Percentiles rank a stretch among this genome's conserved stretches.
These are phyloP conservation scores for Ceyx cyanopectus DNA, from an alignment of 2,113 vertebrate species.

Conservation along the genomic window DNA sequence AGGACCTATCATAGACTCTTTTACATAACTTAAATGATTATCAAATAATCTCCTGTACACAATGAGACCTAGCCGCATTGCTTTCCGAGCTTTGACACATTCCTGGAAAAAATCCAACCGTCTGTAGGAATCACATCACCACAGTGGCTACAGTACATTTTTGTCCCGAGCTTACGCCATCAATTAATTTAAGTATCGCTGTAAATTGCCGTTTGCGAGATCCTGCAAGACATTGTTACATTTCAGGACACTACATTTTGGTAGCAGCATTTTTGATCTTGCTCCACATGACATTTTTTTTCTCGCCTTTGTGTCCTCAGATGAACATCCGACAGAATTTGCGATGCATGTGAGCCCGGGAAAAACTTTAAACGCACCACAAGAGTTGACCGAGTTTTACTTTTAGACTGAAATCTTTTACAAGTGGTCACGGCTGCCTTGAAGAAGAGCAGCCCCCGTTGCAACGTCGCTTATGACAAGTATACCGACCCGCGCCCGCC, in stretches of 20 bases:
- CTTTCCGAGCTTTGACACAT: slow-evolving; percentile 27
- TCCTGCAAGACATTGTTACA: neutral
- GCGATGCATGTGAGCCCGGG: neutral
- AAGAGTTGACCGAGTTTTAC: neutral
- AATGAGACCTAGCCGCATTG: neutral
- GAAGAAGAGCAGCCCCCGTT: neutral
- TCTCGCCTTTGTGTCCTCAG: neutral
- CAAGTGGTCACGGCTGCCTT: neutral
- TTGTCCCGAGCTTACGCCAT: neutral
- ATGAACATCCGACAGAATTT: neutral
- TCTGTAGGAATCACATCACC: neutral
- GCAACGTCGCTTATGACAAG: neutral
- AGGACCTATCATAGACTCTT: slow-evolving; percentile 64
- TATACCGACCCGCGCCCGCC: neutral
- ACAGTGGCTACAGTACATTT: neutral
- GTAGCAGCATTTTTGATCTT: slow-evolving; percentile 18
- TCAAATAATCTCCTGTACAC: slow-evolving; percentile 69
- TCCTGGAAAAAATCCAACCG: slow-evolving; percentile 46
- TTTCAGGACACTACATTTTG: neutral
- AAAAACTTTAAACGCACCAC: neutral
- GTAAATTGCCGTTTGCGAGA: neutral
- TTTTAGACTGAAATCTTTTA: neutral
- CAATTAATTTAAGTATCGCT: neutral
- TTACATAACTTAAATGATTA: slow-evolving; percentile 73
- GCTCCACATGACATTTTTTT: neutral